Percentiles rank a stretch among this genome's conserved stretches.
Evolutionary conservation across 2,113 vertebrate genomes (phyloP).

Genomic region (Psettodes erumei): DNA sequence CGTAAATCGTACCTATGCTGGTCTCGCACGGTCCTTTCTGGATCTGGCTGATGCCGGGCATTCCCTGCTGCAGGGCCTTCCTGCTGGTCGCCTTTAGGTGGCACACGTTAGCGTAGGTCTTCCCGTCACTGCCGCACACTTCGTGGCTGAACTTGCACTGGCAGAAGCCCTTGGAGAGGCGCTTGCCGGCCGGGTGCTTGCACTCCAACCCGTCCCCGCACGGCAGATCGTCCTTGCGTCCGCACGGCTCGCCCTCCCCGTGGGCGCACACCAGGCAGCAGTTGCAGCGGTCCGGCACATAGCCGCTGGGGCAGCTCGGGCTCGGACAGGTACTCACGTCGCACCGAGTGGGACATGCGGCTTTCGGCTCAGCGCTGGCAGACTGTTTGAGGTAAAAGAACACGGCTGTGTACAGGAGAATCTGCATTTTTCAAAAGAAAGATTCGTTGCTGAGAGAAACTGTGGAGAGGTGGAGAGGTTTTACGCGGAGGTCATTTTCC

Average conservation of each 20-base stretch:
- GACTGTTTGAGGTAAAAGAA: constrained; percentile 37
- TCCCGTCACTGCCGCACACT: constrained; percentile 92
- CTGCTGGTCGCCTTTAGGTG: constrained; percentile 89
- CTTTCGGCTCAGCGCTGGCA: constrained; percentile 61
- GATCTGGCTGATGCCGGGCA: constrained; percentile 80
- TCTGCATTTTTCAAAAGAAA: constrained; percentile 60
- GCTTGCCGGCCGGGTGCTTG: constrained; percentile 80
- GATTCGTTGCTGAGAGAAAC: not conserved
- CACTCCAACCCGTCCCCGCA: constrained; percentile 93
- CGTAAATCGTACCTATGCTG: constrained; percentile 84
- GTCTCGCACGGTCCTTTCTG: constrained; percentile 88
- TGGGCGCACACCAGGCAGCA: constrained; percentile 94
- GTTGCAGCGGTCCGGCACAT: constrained; percentile 91
- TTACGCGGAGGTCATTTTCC: constrained; percentile 27
- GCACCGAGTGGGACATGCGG: constrained; percentile 87
- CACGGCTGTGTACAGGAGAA: constrained; percentile 45
- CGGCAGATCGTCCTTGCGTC: constrained; percentile 85
- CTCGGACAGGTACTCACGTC: constrained; percentile 92
- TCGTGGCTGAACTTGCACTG: constrained; percentile 84
- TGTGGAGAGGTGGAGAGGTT: not conserved
- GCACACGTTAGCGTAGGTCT: constrained; percentile 89
- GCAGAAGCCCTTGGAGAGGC: constrained; percentile 85
- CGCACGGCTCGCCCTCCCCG: constrained; percentile 88
- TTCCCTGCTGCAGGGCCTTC: constrained; percentile 87
- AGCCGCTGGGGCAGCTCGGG: constrained; percentile 91